Evolutionary conservation across 1,140 invertebrate species (phyloP).

Genomic region (Eueides isabella): DNA sequence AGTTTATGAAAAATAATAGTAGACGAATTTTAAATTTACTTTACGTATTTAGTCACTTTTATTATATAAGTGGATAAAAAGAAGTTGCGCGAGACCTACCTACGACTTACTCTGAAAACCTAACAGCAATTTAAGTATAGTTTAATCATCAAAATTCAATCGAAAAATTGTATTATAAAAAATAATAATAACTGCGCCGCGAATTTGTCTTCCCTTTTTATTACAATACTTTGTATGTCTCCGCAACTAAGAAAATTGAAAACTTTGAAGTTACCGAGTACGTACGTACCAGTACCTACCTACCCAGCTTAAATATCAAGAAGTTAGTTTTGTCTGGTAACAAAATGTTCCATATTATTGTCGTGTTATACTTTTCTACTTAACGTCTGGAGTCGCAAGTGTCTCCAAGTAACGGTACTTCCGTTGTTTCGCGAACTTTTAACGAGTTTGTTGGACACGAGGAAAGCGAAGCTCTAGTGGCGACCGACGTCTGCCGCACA

Average conservation of each 20-base stretch:
- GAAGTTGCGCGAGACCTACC: no score
- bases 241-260: constrained; percentile 35
- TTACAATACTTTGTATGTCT: constrained; percentile 17
- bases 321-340: constrained; percentile 64
- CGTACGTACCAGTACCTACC: constrained; percentile 22
- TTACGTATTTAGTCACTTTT: no score
- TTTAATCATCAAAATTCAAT: background rate
- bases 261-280: constrained; percentile 31
- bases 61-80: no score
- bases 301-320: constrained; percentile 66
- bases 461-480: constrained; percentile 50
- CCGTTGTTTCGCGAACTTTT: constrained; percentile 79
- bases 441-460: constrained; percentile 80
- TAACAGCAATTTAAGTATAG: no score
- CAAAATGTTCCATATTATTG: constrained; percentile 79
- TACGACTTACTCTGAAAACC: no score
- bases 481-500: constrained; percentile 55
- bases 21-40: no score
- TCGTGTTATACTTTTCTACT: constrained; percentile 78
- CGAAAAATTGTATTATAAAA: background rate
- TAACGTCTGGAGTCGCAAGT: constrained; percentile 74
- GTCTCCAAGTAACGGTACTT: constrained; percentile 71
- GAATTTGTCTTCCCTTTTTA: constrained; percentile 2
- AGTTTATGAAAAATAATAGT: no score
- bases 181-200: background rate